Base-by-base conservation (phyloP, 2,113 vertebrate genomes). In the Brachypteracias leptosomus region DNA sequence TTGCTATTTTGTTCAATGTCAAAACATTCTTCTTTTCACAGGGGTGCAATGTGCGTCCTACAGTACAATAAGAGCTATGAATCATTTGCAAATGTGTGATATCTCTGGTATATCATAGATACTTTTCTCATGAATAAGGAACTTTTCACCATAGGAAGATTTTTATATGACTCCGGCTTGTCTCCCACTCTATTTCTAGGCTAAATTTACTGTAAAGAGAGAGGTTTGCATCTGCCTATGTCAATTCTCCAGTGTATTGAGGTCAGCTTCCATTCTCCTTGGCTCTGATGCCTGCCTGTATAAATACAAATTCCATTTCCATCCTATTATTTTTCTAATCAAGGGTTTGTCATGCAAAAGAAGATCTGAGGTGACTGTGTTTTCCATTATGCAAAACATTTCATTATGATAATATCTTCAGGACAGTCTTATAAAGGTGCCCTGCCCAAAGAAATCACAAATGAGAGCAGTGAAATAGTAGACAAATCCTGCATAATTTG, bases 291-390 rank as follows among this genome's bases (percentile, higher is more conserved):
- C 90, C 81, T 97, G 94, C 89, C 95, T 96, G 90, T 97, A 95
- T 97, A 97, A 98, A 98, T 94, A 97, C 79, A 96, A 98, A 97
- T 97, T 98, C 96, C 92, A 98, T 98, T 98, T 98, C 97, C 96
- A 97, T 97, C 95, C 93, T 95, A 97, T 98, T 98, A 98, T 97
- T 97, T 98, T 97, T 97, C 97, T 98, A 98, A 98, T 98, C 97
- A 98, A 97, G 96, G 81, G 97, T 97, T 97, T 98, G 97, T 97
- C 97, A 97, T 97, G 97, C 97, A 97, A 97, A 97, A 97, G 94
- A 65, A 97, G 96, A 98, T 97, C 96, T 96, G 94, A 98, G 86
- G 89, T 97, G 95, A 88, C 84, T 89, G 67, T 73, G 74, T 92
- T 96, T 97, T 88, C 93, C 87, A 96, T 97, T 96, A 97, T 96